phyloP scores from a whole-genome alignment of 2,797 vertebrate genomes.

The Malacoraja senta region DNA sequence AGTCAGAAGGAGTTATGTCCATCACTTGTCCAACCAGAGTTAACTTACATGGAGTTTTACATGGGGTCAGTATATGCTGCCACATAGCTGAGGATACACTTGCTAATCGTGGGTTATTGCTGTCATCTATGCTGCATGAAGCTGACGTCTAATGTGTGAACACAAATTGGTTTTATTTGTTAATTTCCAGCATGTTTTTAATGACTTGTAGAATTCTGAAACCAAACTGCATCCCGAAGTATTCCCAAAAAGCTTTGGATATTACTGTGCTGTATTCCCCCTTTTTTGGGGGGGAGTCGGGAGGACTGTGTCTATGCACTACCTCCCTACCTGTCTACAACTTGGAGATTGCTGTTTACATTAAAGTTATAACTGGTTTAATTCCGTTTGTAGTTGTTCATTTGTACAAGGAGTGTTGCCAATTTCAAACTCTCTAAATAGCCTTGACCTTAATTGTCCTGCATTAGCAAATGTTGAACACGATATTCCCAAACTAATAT shows the following conservation, averaged over 20 bases:
- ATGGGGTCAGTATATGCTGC: neutral
- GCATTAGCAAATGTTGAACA: too few relatives aligned
- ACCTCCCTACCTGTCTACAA: too few relatives aligned
- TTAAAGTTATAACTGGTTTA: too few relatives aligned
- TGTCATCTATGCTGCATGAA: neutral
- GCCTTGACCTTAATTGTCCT: too few relatives aligned
- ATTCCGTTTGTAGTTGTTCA: too few relatives aligned
- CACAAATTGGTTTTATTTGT: neutral
- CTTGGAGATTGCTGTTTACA: too few relatives aligned
- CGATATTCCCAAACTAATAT: too few relatives aligned
- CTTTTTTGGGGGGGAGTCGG: too few relatives aligned
- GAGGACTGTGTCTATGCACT: too few relatives aligned
- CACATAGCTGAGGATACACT: neutral
- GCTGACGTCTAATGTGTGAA: neutral
- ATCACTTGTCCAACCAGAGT: neutral
- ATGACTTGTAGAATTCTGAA: neutral
- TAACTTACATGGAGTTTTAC: too few relatives aligned
- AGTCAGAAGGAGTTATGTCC: neutral
- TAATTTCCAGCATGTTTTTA: neutral
- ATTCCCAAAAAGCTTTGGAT: neutral
- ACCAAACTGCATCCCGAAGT: neutral
- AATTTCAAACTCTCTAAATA: too few relatives aligned
- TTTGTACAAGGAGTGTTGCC: too few relatives aligned
- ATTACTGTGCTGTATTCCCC: neutral
- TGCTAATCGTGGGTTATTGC: neutral